Percentiles rank a stretch among this genome's conserved stretches.
Evolutionary conservation across 1,140 invertebrate species (phyloP).

Genomic region (Linepithema humile): DNA sequence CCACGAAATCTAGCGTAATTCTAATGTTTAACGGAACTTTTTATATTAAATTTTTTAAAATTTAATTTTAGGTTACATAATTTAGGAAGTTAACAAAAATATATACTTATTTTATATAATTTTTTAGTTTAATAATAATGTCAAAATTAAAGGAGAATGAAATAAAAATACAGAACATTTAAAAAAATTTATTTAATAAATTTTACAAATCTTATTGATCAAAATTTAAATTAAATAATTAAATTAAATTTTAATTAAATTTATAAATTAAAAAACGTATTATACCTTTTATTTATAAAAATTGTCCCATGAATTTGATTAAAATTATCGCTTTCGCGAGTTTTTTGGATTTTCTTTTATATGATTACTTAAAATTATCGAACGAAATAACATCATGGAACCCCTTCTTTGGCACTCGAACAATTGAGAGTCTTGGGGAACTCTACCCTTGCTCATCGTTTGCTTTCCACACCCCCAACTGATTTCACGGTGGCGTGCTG

Average conservation of each 20-base stretch:
- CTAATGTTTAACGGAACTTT: neutral
- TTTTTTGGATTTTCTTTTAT: neutral
- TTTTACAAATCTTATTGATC: neutral
- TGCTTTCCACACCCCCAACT: conserved; percentile 31
- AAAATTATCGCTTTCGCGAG: neutral
- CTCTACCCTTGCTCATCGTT: neutral
- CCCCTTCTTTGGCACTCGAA: neutral
- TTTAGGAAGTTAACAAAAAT: neutral
- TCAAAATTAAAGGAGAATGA: neutral
- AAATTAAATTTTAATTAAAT: neutral
- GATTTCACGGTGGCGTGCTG: conserved; percentile 58
- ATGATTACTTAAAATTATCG: neutral
- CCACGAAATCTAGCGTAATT: neutral
- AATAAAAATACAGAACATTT: neutral
- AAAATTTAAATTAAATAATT: too few relatives aligned
- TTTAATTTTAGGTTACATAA: neutral
- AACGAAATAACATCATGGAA: neutral
- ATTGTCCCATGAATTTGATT: neutral
- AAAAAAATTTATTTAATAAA: neutral
- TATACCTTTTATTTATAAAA: neutral
- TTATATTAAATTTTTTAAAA: neutral
- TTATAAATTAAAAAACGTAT: neutral
- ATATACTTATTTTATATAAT: neutral
- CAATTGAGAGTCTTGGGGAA: neutral
- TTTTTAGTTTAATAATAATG: neutral